Percentiles rank a stretch among this genome's conserved stretches.
These are phyloP conservation scores for Omphaloscelis lunosa DNA, from an alignment of 2,888 invertebrate genomes.

Conservation along the genomic window DNA sequence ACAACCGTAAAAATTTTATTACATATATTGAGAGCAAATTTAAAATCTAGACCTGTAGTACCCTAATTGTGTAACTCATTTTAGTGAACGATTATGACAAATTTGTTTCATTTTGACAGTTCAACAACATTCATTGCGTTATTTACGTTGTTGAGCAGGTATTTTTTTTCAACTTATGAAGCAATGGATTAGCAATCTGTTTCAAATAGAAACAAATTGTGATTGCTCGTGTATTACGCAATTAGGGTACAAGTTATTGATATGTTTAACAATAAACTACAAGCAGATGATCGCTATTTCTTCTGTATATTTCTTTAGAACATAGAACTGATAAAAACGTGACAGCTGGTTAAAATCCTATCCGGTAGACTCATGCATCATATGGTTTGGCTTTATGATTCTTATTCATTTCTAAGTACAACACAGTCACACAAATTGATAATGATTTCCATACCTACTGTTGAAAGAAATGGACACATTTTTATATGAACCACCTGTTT, in stretches of 20 bases:
- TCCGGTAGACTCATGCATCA: slow-evolving; percentile 34
- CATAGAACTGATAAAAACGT: slow-evolving; percentile 48
- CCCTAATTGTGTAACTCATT: too few relatives aligned
- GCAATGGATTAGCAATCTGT: too few relatives aligned
- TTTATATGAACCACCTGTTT: slow-evolving; percentile 40
- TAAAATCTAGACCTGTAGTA: slow-evolving; percentile 3
- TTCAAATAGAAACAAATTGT: too few relatives aligned
- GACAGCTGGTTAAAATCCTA: slow-evolving; percentile 45
- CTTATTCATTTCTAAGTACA: slow-evolving; percentile 32
- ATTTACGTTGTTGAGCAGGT: too few relatives aligned
- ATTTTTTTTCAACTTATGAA: too few relatives aligned
- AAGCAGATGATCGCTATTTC: slow-evolving; percentile 1
- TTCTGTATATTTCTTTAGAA: slow-evolving; percentile 16
- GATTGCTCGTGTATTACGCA: too few relatives aligned
- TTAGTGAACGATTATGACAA: too few relatives aligned
- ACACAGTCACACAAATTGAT: slow-evolving; percentile 28
- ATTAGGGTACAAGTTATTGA: slow-evolving; percentile 5
- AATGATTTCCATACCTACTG: slow-evolving; percentile 2
- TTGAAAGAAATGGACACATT: slow-evolving; percentile 17
- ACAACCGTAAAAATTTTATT: slow-evolving; percentile 34
- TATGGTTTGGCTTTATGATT: slow-evolving; percentile 19
- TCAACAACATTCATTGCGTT: too few relatives aligned
- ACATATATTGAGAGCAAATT: slow-evolving; percentile 16
- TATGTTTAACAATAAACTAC: slow-evolving; percentile 10
- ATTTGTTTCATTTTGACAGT: too few relatives aligned